Percentiles rank a stretch among this genome's conserved stretches.
These are phyloP conservation scores for Chelmon rostratus DNA, from an alignment of 2,797 vertebrate species.

Conservation along the genomic window DNA sequence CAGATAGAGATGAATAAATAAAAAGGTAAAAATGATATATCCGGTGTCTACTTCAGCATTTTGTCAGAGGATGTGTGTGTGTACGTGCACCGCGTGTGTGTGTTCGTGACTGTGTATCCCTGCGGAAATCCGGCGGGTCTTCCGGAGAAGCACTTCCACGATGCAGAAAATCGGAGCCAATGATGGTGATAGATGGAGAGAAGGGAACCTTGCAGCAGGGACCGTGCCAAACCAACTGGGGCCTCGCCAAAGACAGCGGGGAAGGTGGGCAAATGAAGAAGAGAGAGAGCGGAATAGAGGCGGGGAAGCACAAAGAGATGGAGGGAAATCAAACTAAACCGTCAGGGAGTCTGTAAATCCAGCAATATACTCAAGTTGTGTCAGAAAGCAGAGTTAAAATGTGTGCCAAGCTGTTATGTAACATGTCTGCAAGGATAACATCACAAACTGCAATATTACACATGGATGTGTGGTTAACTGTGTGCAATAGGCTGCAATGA, in stretches of 20 bases:
- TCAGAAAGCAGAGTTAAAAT: constrained; percentile 44
- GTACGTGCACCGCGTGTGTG: constrained; percentile 17
- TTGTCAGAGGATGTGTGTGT: constrained; percentile 35
- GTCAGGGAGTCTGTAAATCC: constrained; percentile 33
- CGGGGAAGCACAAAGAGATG: constrained; percentile 32
- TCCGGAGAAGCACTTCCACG: constrained; percentile 59
- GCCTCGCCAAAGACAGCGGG: constrained; percentile 64
- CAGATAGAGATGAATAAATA: constrained; percentile 76
- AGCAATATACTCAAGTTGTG: constrained; percentile 42
- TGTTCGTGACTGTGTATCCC: constrained; percentile 25
- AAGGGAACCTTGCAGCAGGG: constrained; percentile 61
- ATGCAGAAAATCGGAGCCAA: constrained; percentile 68
- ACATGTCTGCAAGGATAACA: constrained; percentile 56
- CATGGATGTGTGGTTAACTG: constrained; percentile 18
- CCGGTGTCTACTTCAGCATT: constrained; percentile 39
- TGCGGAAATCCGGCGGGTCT: constrained; percentile 62
- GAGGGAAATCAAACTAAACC: constrained; percentile 37
- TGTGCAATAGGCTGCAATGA: constrained; percentile 35
- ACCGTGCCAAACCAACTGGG: constrained; percentile 54
- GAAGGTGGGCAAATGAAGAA: constrained; percentile 55
- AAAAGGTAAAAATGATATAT: constrained; percentile 72
- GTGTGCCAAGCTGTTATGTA: constrained; percentile 58
- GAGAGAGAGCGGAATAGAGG: background rate
- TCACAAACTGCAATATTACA: constrained; percentile 43
- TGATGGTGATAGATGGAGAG: constrained; percentile 64